These are phyloP conservation scores for Leptonema lineaticorne DNA, from an alignment of 1,140 invertebrate genomes.

Conservation along the genomic window DNA sequence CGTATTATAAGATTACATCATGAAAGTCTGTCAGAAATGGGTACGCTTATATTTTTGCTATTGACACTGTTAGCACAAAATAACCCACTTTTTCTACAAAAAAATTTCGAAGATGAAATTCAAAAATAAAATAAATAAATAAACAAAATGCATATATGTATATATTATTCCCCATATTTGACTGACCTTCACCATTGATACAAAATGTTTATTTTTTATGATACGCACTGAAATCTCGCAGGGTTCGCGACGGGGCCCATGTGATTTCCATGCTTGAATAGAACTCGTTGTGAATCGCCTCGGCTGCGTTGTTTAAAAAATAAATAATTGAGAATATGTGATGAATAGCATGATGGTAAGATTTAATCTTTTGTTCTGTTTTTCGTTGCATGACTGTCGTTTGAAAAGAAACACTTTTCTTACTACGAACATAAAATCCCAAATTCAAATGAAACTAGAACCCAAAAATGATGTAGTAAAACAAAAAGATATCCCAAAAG, in stretches of 20 bases:
- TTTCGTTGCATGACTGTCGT: too few species aligned
- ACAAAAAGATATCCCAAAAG: too few species aligned
- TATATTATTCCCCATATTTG: slow-evolving; percentile 44
- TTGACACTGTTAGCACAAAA: neutral
- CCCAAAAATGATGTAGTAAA: too few species aligned
- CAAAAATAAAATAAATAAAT: slow-evolving; percentile 5
- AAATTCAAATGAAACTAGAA: too few species aligned
- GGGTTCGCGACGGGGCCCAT: slow-evolving; percentile 58
- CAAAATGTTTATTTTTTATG: neutral
- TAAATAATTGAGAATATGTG: too few species aligned
- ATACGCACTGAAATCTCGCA: slow-evolving; percentile 59
- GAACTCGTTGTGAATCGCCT: slow-evolving; percentile 68
- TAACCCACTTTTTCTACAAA: too few species aligned
- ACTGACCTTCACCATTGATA: slow-evolving; percentile 24
- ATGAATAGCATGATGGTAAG: too few species aligned
- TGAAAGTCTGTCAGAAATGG: slow-evolving; percentile 27
- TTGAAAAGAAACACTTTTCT: too few species aligned
- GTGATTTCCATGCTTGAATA: slow-evolving; percentile 71
- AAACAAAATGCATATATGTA: slow-evolving; percentile 2
- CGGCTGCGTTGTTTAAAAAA: slow-evolving; percentile 53
- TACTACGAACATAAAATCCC: too few species aligned
- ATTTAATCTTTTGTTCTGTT: too few species aligned
- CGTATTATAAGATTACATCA: neutral
- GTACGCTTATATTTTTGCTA: neutral
- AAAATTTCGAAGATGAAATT: too few species aligned